Base-by-base conservation (phyloP, 2,888 invertebrate species). In the Zootermopsis nevadensis region DNA sequence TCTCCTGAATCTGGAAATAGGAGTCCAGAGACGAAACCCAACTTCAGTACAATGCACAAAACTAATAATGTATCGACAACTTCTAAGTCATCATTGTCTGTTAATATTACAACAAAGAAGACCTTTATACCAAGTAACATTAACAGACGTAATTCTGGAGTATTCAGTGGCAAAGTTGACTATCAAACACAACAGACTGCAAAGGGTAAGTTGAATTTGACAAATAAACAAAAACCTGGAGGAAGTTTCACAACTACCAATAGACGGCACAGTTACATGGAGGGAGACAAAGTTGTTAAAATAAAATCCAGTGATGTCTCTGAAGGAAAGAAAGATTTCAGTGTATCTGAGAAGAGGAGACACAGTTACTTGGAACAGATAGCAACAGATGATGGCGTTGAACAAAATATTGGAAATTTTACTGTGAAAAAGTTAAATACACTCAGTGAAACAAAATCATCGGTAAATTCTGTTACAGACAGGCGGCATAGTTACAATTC, bases 191-290 rank as follows among this genome's bases (percentile, higher is more conserved):
- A 55, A 22, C 77, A 53, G 27, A 77, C 30, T 31, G 15, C 77
- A 55, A 77, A 27, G 55, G 42, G 31, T 53, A 77, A 48, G 12
- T 10, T 77, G 19, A 77, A 2, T 77, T 7, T 55, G 15, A 22
- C 55, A 31, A 33, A 31, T 53, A 77, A 77, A 30, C 77, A 48
- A 55, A 77, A 55, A 10, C 22, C 69, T 22, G 22, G 6, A 31
- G 33, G 31, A 30, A 55, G 19, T 69, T 3, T 27, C 27, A 8
- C 60, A 60, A 31, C 31, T 48, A 53, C 48, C 10, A 81, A n/a
- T n/a, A 27, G 81, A 81, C 38, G 72, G 27, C 81, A 81, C 30
- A 81, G 81, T 53, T 81, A 81, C 55, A 72, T 81, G 72, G 81
- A 81, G 30, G 72, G 72, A 53, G 81, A 81, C 38, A 81, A 81